These are phyloP conservation scores for Ennomos fuscantarius DNA, from an alignment of 2,888 invertebrate genomes.

Conservation along the genomic window DNA sequence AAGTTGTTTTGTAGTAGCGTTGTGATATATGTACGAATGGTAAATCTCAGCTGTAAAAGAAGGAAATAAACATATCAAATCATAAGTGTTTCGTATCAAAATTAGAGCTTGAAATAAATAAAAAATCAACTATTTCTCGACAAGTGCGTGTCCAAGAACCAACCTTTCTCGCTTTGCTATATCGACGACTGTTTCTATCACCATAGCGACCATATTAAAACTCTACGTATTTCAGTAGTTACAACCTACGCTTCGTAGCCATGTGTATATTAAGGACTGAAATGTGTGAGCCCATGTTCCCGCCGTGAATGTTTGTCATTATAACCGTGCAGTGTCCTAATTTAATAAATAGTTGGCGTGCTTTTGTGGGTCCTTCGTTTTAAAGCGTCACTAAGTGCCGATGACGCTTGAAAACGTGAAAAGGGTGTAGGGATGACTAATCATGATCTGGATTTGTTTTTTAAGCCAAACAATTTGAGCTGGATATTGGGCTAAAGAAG, in stretches of 20 bases:
- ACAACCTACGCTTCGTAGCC: constrained; percentile 48
- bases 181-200: constrained; percentile 21
- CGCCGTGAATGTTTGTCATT: constrained; percentile 53
- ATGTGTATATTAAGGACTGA: constrained; percentile 51
- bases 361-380: constrained; percentile 2
- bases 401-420: background rate
- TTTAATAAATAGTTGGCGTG: constrained; percentile 16
- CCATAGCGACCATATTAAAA: constrained; percentile 62
- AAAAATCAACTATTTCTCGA: too few relatives aligned
- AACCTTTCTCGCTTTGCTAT: background rate
- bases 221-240: constrained; percentile 28
- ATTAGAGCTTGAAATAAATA: too few relatives aligned
- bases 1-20: too few relatives aligned
- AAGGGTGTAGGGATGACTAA: constrained; percentile 27
- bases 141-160: too few relatives aligned
- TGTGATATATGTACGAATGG: too few relatives aligned
- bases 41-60: too few relatives aligned
- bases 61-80: too few relatives aligned
- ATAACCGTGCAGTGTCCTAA: constrained; percentile 11
- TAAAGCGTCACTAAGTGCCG: background rate
- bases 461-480: background rate
- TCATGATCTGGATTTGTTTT: constrained; percentile 28
- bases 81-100: too few relatives aligned
- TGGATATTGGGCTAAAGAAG: background rate
- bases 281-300: constrained; percentile 59